Evolutionary conservation across 2,888 invertebrate species (phyloP).

Genomic region (Myopa testacea): DNA sequence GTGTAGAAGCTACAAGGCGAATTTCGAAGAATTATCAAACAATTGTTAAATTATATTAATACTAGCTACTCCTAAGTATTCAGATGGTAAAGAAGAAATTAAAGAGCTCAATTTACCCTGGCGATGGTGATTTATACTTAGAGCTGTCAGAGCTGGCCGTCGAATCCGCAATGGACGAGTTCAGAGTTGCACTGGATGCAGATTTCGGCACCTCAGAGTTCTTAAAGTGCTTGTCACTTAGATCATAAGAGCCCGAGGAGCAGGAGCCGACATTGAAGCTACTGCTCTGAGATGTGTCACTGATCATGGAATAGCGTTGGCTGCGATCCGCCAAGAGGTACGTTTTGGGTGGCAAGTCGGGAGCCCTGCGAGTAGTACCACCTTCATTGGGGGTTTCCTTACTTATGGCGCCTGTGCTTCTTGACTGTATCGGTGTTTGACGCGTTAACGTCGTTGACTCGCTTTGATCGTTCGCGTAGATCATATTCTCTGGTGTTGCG

Average conservation of each 20-base stretch:
- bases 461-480: constrained; percentile 46
- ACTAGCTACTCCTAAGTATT: not conserved
- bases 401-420: constrained; percentile 50
- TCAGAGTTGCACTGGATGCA: constrained; percentile 58
- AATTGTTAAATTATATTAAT: constrained; percentile 4
- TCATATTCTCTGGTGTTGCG: constrained; percentile 37
- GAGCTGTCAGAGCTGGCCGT: constrained; percentile 60
- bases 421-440: constrained; percentile 11
- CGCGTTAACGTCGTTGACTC: constrained; percentile 36
- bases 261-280: constrained; percentile 37
- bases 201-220: constrained; percentile 54
- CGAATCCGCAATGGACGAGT: constrained; percentile 58
- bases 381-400: constrained; percentile 46
- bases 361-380: constrained; percentile 51
- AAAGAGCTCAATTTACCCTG: constrained; percentile 57
- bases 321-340: constrained; percentile 48
- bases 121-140: constrained; percentile 66
- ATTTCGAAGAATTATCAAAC: constrained; percentile 13
- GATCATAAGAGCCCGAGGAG: constrained; percentile 32
- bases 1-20: constrained; percentile 23
- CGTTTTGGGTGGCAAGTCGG: constrained; percentile 57
- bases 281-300: constrained; percentile 59
- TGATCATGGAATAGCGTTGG: constrained; percentile 59
- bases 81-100: constrained; percentile 7
- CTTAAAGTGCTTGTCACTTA: constrained; percentile 46